Base-by-base conservation (phyloP, 2,888 invertebrate genomes). In the Apotomis capreana region DNA sequence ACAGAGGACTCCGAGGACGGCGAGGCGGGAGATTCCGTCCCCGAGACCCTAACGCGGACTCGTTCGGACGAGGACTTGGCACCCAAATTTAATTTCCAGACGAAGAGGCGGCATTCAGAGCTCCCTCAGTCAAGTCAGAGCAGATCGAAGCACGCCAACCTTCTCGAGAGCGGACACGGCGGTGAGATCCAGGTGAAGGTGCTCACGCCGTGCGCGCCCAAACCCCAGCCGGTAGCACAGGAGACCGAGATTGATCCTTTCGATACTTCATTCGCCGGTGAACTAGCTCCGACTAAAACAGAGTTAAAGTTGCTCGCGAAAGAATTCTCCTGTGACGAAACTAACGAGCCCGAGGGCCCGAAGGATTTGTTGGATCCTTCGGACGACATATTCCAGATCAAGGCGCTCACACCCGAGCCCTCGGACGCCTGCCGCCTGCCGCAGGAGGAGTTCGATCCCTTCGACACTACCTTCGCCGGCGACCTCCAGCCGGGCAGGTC, bases 241-340 rank as follows among this genome's bases (percentile, higher is more conserved):
- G 82, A 88, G 64, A 90, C 92, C 72, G 92, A 95, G 78, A 86
- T 90, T 8, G 97, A 97, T 91, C 98, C 98, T 0, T 98, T 98
- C 84, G 98, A 98, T 83, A 98, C 98, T 0, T 97, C 97, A 0
- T 96, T 97, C 79, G 97, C 97, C 0, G 94, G 93, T 71, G 96
- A 96, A 82, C 95, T 97, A 69, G 91, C 95, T 65, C 97, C 97
- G 0, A 96, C 97, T 4, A 96, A 95, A 87, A 96, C 97, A 1
- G 97, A 97, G 86, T 90, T 97, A 9, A 96, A 96, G 84, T 87
- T 97, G 54, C 83, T 97, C 26, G 97, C 97, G 78, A 96, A 94
- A 84, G 97, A 97, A 83, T 92, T 97, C 72, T 95, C 96, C 78
- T 93, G 95, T 73, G 90, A 94, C 65, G 90, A 90, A 26, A 76